Base-by-base conservation (phyloP, 2,888 invertebrate species). In the Drosophila vallismaia region DNA sequence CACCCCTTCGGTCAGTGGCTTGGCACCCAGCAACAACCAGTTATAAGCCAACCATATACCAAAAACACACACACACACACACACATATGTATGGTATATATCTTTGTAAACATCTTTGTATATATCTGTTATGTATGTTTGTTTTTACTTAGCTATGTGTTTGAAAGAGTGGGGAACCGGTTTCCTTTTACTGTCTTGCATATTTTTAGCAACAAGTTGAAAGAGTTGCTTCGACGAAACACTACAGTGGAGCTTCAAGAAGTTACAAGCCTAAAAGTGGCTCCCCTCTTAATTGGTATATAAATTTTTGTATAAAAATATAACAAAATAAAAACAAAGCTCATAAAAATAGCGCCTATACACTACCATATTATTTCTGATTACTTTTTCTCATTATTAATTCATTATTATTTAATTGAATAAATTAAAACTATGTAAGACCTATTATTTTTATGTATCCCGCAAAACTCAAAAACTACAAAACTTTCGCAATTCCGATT, bases 201-300 rank as follows among this genome's bases (percentile, higher is more conserved):
- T 82, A 82, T 86, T 72, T 72, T 83, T 86, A 82, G 81, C 86
- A 82, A 82, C 81, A 82, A 83, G 81, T 86, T 83, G 81, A 86
- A 83, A 71, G 72, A 72, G 72, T 59, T 72, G 67, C 46, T 51
- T 63, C 64, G 52, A 45, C 63, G 62, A 63, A 64, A n/a, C 10
- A 51, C n/a, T 42, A 60, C 48, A 7, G 60, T 29, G 8, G 12
- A 36, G 49, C 19, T 19, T 19, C 19, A 19, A 19, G 19, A 19
- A 19, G 19, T 19, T 19, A 19, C 19, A 19, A 19, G 19, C 19
- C 19, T 19, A 19, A 19, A 19, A 19, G 19, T 2, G 19, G 19
- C 19, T 19, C 19, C 19, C 19, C 19, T 19, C 19, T 19, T 19
- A 2, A 19, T 19, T 1, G 19, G 19, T 19, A 19, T 19, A 19